Conservation (phyloP, 2,888 invertebrate species). For the Diploptera punctata region DNA sequence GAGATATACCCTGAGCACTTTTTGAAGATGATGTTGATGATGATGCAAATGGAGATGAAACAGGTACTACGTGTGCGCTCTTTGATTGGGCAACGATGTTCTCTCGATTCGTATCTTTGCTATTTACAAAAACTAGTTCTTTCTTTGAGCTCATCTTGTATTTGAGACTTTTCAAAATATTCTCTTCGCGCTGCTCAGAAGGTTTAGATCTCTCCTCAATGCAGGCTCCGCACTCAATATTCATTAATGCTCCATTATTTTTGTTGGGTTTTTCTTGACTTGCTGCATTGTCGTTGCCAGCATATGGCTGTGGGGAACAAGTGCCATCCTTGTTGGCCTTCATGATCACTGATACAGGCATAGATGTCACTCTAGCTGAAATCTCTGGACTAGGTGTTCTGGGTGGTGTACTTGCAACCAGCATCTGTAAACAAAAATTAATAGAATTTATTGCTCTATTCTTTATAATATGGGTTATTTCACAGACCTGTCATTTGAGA, state of each 20-base stretch:
- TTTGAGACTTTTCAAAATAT: constrained; percentile 72
- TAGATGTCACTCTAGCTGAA: constrained; percentile 46
- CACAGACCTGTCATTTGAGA: too few relatives aligned
- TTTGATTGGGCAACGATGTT: constrained; percentile 49
- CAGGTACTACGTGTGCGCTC: constrained; percentile 46
- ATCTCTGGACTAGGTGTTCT: constrained; percentile 57
- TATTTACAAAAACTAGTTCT: constrained; percentile 67
- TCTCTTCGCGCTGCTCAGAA: constrained; percentile 48
- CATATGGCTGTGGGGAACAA: constrained; percentile 56
- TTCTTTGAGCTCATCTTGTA: constrained; percentile 72
- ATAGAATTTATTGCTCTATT: too few relatives aligned
- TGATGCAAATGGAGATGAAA: constrained; percentile 31
- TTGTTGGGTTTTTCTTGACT: background rate
- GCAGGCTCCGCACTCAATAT: background rate
- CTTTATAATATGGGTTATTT: too few relatives aligned
- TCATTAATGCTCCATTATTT: background rate
- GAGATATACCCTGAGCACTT: constrained; percentile 42
- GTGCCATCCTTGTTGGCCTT: constrained; percentile 82
- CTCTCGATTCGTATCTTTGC: constrained; percentile 65
- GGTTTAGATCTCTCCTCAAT: background rate
- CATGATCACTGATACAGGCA: constrained; percentile 81
- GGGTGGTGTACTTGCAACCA: constrained; percentile 44
- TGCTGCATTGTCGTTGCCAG: background rate
- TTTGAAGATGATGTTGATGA: constrained; percentile 41
- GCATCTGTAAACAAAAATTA: constrained; percentile 51